Evolutionary conservation across 2,888 invertebrate species (phyloP).

Genomic region (Diabrotica balteata): DNA sequence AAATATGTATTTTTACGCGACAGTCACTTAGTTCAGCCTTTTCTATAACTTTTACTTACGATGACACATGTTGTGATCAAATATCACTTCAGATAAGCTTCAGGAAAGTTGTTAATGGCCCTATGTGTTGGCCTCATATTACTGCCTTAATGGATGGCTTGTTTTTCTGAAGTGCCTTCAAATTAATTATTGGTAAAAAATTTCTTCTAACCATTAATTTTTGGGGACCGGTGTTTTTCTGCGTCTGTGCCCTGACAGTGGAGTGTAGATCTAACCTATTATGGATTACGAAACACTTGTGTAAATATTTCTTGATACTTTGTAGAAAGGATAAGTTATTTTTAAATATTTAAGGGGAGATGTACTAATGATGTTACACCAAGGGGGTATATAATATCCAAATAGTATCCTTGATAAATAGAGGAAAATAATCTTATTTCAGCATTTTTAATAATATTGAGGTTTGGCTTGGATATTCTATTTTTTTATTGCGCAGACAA

Average conservation of each 20-base stretch:
- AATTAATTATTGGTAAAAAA: conserved; percentile 55
- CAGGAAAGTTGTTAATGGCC: conserved; percentile 53
- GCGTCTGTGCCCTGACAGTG: conserved; percentile 22
- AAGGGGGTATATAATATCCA: too few species aligned
- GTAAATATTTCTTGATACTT: conserved; percentile 34
- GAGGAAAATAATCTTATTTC: too few species aligned
- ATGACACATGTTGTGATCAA: conserved; percentile 55
- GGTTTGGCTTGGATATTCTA: too few species aligned
- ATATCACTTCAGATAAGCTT: conserved; percentile 50
- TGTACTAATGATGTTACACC: too few species aligned
- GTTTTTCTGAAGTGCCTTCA: conserved; percentile 57
- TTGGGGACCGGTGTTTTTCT: conserved; percentile 35
- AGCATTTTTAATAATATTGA: too few species aligned
- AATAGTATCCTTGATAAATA: too few species aligned
- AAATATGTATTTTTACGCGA: conserved; percentile 30
- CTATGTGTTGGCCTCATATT: conserved; percentile 54
- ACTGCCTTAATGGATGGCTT: conserved; percentile 58
- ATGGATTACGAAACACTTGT: conserved; percentile 34
- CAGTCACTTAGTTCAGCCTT: conserved; percentile 29
- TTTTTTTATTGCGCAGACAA: too few species aligned
- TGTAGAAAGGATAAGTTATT: conserved; percentile 18
- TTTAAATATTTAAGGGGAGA: conserved; percentile 11
- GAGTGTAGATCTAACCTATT: conserved; percentile 30
- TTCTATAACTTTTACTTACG: conserved; percentile 46
- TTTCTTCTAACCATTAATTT: conserved; percentile 39